Evolutionary conservation across 2,797 vertebrate genomes (phyloP), one percentile per base, ranked within the genome.

Genomic region (Eulemur albifrons): DNA sequence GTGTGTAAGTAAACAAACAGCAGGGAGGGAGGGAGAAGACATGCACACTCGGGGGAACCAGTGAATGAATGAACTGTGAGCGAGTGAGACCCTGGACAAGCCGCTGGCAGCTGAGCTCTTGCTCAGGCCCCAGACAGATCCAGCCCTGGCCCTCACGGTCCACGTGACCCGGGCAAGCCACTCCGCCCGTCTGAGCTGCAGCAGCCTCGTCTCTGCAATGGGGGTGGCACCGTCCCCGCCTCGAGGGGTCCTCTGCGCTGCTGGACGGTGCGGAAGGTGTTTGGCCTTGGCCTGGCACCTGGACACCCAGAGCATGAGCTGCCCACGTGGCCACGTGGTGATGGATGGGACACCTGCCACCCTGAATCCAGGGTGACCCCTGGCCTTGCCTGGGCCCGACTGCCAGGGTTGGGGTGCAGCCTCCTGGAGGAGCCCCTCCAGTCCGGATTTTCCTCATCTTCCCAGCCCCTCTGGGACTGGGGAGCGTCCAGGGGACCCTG

Each of bases 321-420:
- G 10, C 17, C 69, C 59, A 3, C 2, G 11, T 3, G 0, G 17
- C 45, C 38, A 15, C 1, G 0, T 1, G 0, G 0, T 18, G 43
- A 38, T 25, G 75, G 23, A 59, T 59, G 52, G 30, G 14, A 21
- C 30, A 20, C 75, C 57, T 23, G 2, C 75, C 32, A 8, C 43
- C 59, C 32, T n/a, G 8, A 67, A 67, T 32, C 43, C 54, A 38
- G 52, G 20, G 52, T 1, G 45, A 32, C 5, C 0, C 4, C 32
- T 5, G 54, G 48, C 75, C 48, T 48, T 32, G 27, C 65, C 38
- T 6, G 20, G 81, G 50, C 43, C 43, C 1, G 2, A 25, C 52
- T 8, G 35, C 59, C 10, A 52, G 20, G 40, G 38, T 52, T 1
- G 13, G 25, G 21, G 69, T 3, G 0, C 0, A 0, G 32, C 23